Conservation (phyloP, 2,113 vertebrate species). For the Pterocles gutturalis region DNA sequence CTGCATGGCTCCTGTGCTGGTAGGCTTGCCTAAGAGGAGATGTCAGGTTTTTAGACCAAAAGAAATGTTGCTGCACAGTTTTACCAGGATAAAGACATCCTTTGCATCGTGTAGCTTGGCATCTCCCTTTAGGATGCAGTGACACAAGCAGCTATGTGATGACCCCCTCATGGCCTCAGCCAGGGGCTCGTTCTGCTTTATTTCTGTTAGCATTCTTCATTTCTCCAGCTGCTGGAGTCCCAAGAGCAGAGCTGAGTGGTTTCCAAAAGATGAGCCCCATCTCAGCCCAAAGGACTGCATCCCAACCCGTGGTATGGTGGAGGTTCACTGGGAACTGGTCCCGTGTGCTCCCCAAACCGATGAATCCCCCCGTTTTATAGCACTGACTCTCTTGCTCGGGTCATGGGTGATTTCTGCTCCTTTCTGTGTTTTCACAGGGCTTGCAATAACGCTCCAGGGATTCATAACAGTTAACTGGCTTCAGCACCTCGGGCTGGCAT, state of each 20-base stretch:
- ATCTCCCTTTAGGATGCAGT: neutral
- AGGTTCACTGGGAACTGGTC: rapidly evolving
- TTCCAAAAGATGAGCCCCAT: neutral
- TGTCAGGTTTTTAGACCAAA: neutral
- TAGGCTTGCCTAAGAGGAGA: neutral
- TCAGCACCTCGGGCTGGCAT: neutral
- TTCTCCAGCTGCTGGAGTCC: neutral
- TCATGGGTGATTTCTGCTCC: slow-evolving; percentile 23
- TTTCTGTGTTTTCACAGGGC: neutral
- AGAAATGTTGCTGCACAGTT: neutral
- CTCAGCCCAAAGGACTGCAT: neutral
- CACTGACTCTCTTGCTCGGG: neutral
- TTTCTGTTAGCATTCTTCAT: rapidly evolving
- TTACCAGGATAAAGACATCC: neutral
- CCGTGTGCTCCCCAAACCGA: neutral
- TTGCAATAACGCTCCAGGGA: neutral
- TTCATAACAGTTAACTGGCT: neutral
- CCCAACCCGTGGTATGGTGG: rapidly evolving
- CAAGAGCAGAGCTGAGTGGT: neutral
- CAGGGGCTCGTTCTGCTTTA: neutral
- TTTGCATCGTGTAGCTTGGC: neutral
- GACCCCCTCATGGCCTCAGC: rapidly evolving
- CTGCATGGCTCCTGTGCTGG: neutral
- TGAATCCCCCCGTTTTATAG: neutral
- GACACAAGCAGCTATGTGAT: neutral